Evolutionary conservation across 2,888 invertebrate species (phyloP), one percentile per base, ranked within the genome.

Genomic region (Anaspis maculata): DNA sequence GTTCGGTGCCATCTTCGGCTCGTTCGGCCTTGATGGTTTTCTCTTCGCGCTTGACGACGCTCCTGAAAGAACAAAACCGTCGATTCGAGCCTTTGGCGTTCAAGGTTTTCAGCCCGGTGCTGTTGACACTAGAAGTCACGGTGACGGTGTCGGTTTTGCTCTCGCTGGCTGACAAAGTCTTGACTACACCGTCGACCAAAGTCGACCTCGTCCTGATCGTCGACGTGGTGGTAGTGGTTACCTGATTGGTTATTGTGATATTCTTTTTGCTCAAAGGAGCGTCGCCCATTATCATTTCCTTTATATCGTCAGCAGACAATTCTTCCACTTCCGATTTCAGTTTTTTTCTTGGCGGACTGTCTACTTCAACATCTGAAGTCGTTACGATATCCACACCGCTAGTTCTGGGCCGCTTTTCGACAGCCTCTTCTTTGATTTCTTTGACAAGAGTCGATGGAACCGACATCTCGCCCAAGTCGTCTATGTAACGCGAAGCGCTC

Each of bases 1-100:
- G 72, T 43, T 77, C 74, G 2, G 74, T 68, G 7, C 79, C 82
- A 50, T 78, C 77, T 29, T 80, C 74, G 13, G 74, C 72, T 41
- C 73, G 70, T 64, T 86, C 86, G 33, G 74, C 70, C 57, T 80
- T 79, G 3, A 74, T 58, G 27, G 68, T 62, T 48, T 66, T 36
- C 42, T 79, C 79, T 51, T 82, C 80, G 24, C 73, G 72, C 60
- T 79, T 79, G 2, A 70, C 53, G 2, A 66, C 54, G 25, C 59
- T 65, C 32, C 45, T 51, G 25, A 49, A 53, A 3, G 52, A 48
- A 29, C 77, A 77, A 57, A 80, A 80, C 14, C 79, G 64, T 36
- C 80, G 68, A 51, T 82, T 82, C 3, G 56, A 32, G 7, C 52
- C 46, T 43, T 55, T 59, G 2, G 55, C 59, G 52, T 54, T 63